These are phyloP conservation scores for Netelia virgata DNA, from an alignment of 2,888 invertebrate genomes.

Conservation along the genomic window DNA sequence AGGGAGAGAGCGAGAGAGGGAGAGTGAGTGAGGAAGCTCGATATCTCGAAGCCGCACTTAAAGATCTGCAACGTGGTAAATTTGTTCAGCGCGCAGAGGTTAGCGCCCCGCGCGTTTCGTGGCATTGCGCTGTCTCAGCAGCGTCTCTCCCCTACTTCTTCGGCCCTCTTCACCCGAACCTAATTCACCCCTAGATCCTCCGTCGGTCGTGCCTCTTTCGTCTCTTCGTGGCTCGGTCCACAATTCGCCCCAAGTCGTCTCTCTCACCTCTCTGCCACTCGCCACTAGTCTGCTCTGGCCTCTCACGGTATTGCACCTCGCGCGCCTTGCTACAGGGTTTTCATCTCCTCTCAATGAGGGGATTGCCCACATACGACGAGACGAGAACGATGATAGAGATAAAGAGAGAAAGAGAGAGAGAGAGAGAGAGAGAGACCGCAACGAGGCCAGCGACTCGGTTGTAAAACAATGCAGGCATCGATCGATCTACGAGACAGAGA, in stretches of 20 bases:
- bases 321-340: constrained; percentile 3
- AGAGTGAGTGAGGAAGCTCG: constrained; percentile 20
- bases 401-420: constrained; percentile 11
- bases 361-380: constrained; percentile 25
- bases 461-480: constrained; percentile 75
- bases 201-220: constrained; percentile 4
- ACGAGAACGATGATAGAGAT: constrained; percentile 26
- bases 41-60: constrained; percentile 78
- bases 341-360: constrained; percentile 12
- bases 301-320: constrained; percentile 45
- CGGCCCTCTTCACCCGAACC: constrained; percentile 62
- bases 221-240: constrained; percentile 38
- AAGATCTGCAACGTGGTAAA: constrained; percentile 80
- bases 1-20: too few species aligned
- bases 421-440: constrained; percentile 24
- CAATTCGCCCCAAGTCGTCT: constrained; percentile 42
- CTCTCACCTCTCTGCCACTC: constrained; percentile 47
- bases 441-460: constrained; percentile 51
- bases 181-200: constrained; percentile 21
- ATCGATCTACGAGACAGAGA: constrained; percentile 71
- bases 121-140: constrained; percentile 77
- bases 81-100: constrained; percentile 67
- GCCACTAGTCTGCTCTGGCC: constrained; percentile 21
- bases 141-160: constrained; percentile 69
- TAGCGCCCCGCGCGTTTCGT: constrained; percentile 54